Evolutionary conservation across 2,888 invertebrate genomes (phyloP).

Genomic region (Volucella inanis): DNA sequence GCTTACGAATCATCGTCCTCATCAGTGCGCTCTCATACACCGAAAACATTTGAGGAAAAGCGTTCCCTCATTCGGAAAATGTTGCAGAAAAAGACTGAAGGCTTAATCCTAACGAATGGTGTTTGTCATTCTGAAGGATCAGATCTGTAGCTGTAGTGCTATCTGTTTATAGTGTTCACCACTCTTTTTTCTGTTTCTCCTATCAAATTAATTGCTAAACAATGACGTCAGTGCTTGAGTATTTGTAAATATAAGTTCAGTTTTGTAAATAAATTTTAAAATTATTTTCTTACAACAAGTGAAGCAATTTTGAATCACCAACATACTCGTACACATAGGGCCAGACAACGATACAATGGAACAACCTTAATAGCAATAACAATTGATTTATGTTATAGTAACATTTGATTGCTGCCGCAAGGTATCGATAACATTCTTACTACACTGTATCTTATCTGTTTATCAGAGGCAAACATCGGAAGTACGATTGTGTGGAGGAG

Average conservation of each 20-base stretch:
- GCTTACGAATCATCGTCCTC: conserved; percentile 18
- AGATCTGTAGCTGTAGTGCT: conserved; percentile 43
- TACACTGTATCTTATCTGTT: conserved; percentile 20
- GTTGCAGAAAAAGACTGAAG: conserved; percentile 76
- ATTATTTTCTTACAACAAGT: not conserved
- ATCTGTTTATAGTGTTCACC: not conserved
- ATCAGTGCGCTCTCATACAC: conserved; percentile 12
- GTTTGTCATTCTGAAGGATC: conserved; percentile 76
- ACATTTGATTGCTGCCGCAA: conserved; percentile 29
- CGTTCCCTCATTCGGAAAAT: conserved; percentile 77
- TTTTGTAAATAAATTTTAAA: conserved; percentile 34
- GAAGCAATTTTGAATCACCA: conserved; percentile 14
- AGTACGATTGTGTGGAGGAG: not conserved
- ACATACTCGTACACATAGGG: not conserved
- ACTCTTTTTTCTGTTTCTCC: not conserved
- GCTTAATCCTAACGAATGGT: conserved; percentile 76
- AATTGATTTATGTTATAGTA: conserved; percentile 28
- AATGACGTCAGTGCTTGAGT: not conserved
- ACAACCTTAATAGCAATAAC: not conserved
- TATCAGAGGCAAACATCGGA: not conserved
- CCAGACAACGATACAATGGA: too few species aligned
- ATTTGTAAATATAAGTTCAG: conserved; percentile 30
- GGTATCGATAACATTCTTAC: not conserved
- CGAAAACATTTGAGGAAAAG: conserved; percentile 76
- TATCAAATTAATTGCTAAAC: too few species aligned